Evolutionary conservation across 2,888 invertebrate species (phyloP).

Genomic region (Pomacea canaliculata): DNA sequence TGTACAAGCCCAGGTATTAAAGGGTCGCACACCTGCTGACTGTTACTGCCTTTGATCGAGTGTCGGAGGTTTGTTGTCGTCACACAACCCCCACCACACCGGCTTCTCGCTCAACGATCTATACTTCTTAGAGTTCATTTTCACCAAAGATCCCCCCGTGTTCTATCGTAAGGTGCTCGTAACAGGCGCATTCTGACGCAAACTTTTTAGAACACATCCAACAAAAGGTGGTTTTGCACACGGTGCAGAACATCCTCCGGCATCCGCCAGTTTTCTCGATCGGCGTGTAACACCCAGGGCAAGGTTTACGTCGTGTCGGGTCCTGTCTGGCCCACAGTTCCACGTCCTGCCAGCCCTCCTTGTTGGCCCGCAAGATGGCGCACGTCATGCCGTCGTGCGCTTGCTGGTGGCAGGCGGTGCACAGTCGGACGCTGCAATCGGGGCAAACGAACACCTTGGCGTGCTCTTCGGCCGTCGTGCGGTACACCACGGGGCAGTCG

Average conservation of each 20-base stretch:
- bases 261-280: conserved; percentile 63
- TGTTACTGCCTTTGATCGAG: no score
- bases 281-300: conserved; percentile 52
- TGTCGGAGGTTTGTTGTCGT: no score
- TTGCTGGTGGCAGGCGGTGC: conserved; percentile 53
- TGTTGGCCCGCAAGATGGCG: conserved; percentile 40
- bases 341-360: conserved; percentile 35
- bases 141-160: conserved; percentile 38
- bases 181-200: conserved; percentile 37
- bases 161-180: conserved; percentile 44
- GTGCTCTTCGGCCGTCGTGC: conserved; percentile 31
- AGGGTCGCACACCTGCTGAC: no score
- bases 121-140: not conserved
- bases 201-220: conserved; percentile 56
- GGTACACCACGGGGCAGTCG: conserved; percentile 59
- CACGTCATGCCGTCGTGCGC: conserved; percentile 60
- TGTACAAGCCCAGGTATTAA: no score
- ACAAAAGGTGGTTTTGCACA: conserved; percentile 56
- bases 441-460: conserved; percentile 44
- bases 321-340: conserved; percentile 47
- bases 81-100: no score
- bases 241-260: conserved; percentile 52
- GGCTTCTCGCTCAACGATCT: no score
- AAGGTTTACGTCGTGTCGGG: conserved; percentile 43
- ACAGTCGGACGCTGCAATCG: conserved; percentile 46